Percentiles rank a stretch among this genome's conserved stretches.
Conservation (phyloP, 1,140 invertebrate species). For the Grapholita molesta region DNA sequence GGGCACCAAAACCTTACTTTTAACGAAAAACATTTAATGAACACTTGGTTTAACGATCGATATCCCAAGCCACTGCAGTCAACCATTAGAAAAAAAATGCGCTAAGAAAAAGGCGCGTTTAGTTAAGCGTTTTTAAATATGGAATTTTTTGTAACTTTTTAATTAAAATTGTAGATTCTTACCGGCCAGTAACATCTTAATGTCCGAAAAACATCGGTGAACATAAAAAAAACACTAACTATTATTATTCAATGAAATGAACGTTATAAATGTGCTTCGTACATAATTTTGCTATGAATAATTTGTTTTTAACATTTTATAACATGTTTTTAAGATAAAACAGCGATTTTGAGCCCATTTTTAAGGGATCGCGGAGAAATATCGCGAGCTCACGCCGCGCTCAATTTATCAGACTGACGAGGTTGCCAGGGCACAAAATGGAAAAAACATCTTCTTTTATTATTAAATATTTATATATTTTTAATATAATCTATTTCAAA, state of each 20-base stretch:
- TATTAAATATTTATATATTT: not conserved
- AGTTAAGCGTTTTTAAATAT: not conserved
- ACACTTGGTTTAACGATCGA: not conserved
- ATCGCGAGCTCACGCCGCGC: slow-evolving; percentile 31
- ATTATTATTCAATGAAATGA: slow-evolving; percentile 21
- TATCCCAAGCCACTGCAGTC: not conserved
- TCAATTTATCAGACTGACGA: slow-evolving; percentile 31
- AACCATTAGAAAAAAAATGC: not conserved
- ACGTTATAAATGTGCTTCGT: slow-evolving; percentile 32
- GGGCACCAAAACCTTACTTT: not conserved
- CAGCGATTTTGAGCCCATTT: slow-evolving; percentile 35
- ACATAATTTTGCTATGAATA: slow-evolving; percentile 29
- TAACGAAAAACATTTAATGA: not conserved
- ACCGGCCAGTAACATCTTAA: slow-evolving; percentile 32
- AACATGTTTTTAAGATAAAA: slow-evolving; percentile 26
- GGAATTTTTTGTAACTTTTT: not conserved
- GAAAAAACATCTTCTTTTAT: slow-evolving; percentile 17
- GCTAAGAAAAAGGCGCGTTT: not conserved
- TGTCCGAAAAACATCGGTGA: slow-evolving; percentile 19
- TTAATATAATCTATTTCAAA: not conserved
- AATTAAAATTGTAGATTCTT: slow-evolving; percentile 23
- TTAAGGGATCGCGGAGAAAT: slow-evolving; percentile 24
- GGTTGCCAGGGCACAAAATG: slow-evolving; percentile 26
- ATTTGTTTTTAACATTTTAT: slow-evolving; percentile 30
- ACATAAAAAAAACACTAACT: slow-evolving; percentile 28